Evolutionary conservation across 2,113 vertebrate genomes (phyloP).

Genomic region (Anarrhichthys ocellatus): DNA sequence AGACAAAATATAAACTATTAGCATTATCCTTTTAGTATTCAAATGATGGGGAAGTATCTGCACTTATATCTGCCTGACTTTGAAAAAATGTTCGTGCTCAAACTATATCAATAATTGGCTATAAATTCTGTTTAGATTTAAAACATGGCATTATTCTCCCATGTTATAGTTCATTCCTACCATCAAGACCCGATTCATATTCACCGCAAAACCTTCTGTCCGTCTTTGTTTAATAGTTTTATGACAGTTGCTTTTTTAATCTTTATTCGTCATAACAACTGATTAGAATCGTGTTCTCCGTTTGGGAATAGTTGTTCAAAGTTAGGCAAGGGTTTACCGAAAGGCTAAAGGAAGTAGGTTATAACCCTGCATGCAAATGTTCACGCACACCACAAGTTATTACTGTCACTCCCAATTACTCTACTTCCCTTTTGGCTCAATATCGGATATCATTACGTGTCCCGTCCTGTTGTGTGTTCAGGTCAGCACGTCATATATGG

Average conservation of each 20-base stretch:
- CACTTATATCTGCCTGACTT: not conserved
- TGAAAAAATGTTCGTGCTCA: not conserved
- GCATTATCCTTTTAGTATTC: not conserved
- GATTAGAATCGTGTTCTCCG: not conserved
- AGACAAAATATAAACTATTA: not conserved
- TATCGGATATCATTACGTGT: no score
- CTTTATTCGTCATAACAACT: not conserved
- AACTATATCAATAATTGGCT: not conserved
- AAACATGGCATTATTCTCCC: not conserved
- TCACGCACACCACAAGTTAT: not conserved
- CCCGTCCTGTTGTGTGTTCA: not conserved
- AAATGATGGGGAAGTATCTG: not conserved
- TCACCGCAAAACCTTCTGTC: not conserved
- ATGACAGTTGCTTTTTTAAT: not conserved
- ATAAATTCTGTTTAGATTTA: not conserved
- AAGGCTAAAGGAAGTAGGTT: not conserved
- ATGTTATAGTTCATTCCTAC: not conserved
- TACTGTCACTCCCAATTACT: not conserved
- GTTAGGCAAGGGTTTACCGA: no score
- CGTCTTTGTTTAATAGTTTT: not conserved
- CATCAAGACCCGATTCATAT: not conserved
- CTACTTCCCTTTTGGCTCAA: not conserved
- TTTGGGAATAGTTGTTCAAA: not conserved
- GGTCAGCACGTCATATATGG: not conserved
- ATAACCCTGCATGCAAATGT: not conserved